Base-by-base conservation (phyloP, 2,888 invertebrate genomes). In the Apodemia zela region DNA sequence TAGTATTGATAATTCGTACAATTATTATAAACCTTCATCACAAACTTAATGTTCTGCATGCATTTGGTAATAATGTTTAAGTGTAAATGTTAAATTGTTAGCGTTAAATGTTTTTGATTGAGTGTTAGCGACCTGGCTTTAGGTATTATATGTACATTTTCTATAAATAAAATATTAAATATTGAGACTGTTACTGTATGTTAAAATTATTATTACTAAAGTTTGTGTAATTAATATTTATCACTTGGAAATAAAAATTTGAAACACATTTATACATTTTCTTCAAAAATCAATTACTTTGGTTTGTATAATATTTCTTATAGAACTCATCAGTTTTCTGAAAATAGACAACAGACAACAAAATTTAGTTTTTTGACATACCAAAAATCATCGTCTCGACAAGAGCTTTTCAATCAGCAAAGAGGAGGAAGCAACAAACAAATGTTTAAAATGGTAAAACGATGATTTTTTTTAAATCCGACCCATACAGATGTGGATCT, bases 71-170 rank as follows among this genome's bases (percentile, higher is more conserved):
- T 49, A 49, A 54, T 54, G 25, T 54, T 15, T 54, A 54, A 54
- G 54, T 54, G 54, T 54, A 54, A 54, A 54, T 54, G 54, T 54
- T 54, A 54, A 54, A 54, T 54, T 54, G 54, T 54, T 54, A 54
- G 54, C 54, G 21, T 21, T 54, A 25, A 54, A 25, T 54, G 54
- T 54, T 51, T 51, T 51, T 51, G 21, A 51, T 51, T 51, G 51
- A 18, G 51, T 51, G 51, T 51, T 51, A 51, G 51, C 18, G 51
- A 51, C 51, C 51, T 51, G 51, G 51, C 51, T 51, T 51, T 51
- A 51, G 51, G 21, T 51, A 38, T 38, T 38, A 51, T 51, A 51
- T 51, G 51, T 51, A 51, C 51, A 51, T 51, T 51, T 51, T 51
- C 51, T 51, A 51, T 51, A 51, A 51, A 51, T 51, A 51, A 51